Conservation (phyloP, 1,140 invertebrate genomes). For the Chironomus striatipennis region DNA sequence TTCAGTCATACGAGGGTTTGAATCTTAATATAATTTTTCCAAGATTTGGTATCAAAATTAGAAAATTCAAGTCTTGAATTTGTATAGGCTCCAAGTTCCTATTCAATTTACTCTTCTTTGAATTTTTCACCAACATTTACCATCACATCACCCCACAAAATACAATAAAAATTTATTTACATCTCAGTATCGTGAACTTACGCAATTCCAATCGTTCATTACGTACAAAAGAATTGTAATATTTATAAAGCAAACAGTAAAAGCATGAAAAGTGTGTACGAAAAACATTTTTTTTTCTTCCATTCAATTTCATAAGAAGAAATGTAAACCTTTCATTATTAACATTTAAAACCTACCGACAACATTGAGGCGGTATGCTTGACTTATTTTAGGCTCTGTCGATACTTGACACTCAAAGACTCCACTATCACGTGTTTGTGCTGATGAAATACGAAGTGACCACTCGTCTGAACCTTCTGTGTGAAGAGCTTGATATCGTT, state of each 20-base stretch:
- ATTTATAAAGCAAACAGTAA: not conserved
- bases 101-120: no score
- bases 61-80: no score
- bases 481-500: conserved; percentile 65
- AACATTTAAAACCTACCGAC: conserved; percentile 53
- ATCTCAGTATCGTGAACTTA: no score
- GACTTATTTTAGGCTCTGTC: conserved; percentile 69
- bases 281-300: conserved; percentile 10
- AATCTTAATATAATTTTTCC: no score
- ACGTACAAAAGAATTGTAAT: no score
- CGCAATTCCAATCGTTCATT: no score
- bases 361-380: conserved; percentile 62
- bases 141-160: no score
- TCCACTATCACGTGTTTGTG: conserved; percentile 59
- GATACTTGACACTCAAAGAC: conserved; percentile 75
- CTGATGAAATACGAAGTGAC: conserved; percentile 67
- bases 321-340: not conserved
- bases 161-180: no score
- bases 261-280: not conserved
- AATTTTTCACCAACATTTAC: no score
- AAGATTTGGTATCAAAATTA: no score
- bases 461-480: conserved; percentile 70
- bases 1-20: no score
- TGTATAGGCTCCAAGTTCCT: no score
- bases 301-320: not conserved